Percentiles rank a stretch among this genome's conserved stretches.
Evolutionary conservation across 2,113 vertebrate species (phyloP).

Genomic region (Ariopsis seemanni): DNA sequence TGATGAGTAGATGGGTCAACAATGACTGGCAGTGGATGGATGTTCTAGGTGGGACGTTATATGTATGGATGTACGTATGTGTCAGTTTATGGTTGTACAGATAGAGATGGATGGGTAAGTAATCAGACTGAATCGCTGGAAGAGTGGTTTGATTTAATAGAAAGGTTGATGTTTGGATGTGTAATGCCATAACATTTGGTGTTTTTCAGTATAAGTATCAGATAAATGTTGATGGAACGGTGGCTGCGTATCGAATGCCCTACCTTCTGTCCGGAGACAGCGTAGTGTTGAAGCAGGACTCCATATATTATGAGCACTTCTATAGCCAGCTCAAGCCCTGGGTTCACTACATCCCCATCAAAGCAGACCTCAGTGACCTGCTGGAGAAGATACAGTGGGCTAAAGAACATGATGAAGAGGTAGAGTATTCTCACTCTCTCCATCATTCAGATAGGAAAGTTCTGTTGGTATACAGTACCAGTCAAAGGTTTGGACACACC

Average conservation of each 20-base stretch:
- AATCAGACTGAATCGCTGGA: neutral
- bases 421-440: conserved; percentile 56
- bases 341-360: conserved; percentile 93
- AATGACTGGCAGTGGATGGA: neutral
- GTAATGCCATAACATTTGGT: neutral
- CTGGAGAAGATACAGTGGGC: conserved; percentile 93
- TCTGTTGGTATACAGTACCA: neutral
- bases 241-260: conserved; percentile 92
- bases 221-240: conserved; percentile 94
- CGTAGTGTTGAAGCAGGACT: conserved; percentile 95
- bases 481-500: no score
- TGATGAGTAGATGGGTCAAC: neutral
- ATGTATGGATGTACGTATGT: neutral
- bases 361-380: conserved; percentile 88
- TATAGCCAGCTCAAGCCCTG: conserved; percentile 88
- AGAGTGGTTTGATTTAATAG: neutral
- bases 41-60: neutral
- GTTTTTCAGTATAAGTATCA: conserved; percentile 91
- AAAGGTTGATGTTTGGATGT: neutral
- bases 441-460: neutral
- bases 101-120: neutral
- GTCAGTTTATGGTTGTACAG: neutral
- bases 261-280: conserved; percentile 93
- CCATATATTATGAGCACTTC: conserved; percentile 94
- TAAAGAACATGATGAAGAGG: conserved; percentile 89